A percentile compares a stretch with the other conserved stretches of the same genome.
Conservation (phyloP, 2,888 invertebrate species). For the Timandra comae region DNA sequence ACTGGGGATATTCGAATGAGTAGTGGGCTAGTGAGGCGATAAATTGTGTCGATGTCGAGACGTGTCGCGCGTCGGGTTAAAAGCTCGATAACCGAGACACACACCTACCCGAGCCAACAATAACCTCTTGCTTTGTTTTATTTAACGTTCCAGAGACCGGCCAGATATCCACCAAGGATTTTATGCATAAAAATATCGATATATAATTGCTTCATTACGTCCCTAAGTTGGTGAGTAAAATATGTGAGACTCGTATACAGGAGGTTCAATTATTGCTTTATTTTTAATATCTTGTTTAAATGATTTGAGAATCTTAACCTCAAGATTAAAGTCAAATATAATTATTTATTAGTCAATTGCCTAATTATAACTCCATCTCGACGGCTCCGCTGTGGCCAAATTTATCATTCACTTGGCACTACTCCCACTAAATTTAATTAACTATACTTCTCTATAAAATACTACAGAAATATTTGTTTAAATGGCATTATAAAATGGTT, state of each 20-base stretch:
- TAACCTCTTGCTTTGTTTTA: constrained; percentile 70
- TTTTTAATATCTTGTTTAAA: too few species aligned
- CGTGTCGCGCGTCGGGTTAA: constrained; percentile 74
- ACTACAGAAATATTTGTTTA: too few species aligned
- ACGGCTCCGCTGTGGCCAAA: constrained; percentile 11
- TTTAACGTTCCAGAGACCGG: constrained; percentile 55
- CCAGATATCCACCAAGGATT: constrained; percentile 73
- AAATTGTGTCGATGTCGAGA: constrained; percentile 71
- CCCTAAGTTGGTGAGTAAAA: constrained; percentile 74
- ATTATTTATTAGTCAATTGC: constrained; percentile 12
- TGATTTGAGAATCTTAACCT: constrained; percentile 20
- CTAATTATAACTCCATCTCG: constrained; percentile 24
- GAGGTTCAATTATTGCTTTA: constrained; percentile 33
- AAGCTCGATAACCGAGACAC: constrained; percentile 75
- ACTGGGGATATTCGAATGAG: constrained; percentile 70
- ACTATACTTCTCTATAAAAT: constrained; percentile 2
- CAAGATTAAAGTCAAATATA: constrained; percentile 5
- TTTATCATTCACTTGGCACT: constrained; percentile 20
- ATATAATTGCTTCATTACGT: constrained; percentile 78
- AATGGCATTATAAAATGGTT: too few species aligned
- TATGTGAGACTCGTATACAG: constrained; percentile 73
- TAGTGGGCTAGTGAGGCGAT: constrained; percentile 71
- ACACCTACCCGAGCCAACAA: constrained; percentile 73
- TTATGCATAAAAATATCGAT: constrained; percentile 78
- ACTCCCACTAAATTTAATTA: constrained; percentile 17